These are phyloP conservation scores for Kryptolebias ocellatus DNA, from an alignment of 2,797 vertebrate genomes.

Conservation along the genomic window DNA sequence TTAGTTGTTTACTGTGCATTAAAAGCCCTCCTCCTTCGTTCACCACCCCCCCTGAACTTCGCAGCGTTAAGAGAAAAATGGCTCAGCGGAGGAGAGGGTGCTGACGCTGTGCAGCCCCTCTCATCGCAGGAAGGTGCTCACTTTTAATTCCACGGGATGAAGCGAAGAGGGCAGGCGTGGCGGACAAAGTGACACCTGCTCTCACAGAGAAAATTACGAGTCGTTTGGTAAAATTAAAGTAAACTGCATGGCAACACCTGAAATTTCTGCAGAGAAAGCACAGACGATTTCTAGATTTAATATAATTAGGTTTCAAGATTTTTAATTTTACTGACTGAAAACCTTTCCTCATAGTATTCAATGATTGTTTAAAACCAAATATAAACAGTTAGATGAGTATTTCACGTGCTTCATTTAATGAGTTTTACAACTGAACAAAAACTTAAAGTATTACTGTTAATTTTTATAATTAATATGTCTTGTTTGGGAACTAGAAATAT, in stretches of 20 bases:
- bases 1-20: conserved; percentile 82
- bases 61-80: conserved; percentile 72
- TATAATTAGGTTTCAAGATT: too few relatives aligned
- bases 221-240: neutral
- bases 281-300: too few relatives aligned
- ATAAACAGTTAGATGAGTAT: too few relatives aligned
- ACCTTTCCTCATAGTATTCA: too few relatives aligned
- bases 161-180: conserved; percentile 34
- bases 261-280: neutral
- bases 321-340: too few relatives aligned
- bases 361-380: too few relatives aligned
- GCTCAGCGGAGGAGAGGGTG: conserved; percentile 69
- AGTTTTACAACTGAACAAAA: too few relatives aligned
- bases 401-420: too few relatives aligned
- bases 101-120: conserved; percentile 64
- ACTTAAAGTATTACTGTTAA: too few relatives aligned
- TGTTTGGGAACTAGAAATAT: too few relatives aligned
- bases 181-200: conserved; percentile 31
- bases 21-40: conserved; percentile 44
- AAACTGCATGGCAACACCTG: neutral
- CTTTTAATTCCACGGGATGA: conserved; percentile 55
- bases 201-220: neutral
- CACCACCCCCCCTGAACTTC: conserved; percentile 44
- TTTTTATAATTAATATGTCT: too few relatives aligned
- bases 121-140: conserved; percentile 42